Evolutionary conservation across 1,140 invertebrate genomes (phyloP).

Genomic region (Trichoplusia ni): DNA sequence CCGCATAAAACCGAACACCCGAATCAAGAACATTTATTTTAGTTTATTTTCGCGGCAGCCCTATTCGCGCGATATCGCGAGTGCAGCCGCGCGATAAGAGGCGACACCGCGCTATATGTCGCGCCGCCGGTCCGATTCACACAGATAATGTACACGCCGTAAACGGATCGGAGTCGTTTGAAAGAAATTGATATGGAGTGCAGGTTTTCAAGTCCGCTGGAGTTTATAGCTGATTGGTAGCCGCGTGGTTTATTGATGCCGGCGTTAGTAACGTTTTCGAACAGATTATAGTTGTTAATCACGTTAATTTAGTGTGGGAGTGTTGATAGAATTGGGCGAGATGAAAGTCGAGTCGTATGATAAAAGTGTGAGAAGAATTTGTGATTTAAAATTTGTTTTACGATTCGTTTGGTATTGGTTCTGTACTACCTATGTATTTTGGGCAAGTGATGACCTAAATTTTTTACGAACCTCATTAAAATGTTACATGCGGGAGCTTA

Average conservation of each 20-base stretch:
- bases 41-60: slow-evolving; percentile 18
- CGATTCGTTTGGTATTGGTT: no score
- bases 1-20: background rate
- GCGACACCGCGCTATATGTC: slow-evolving; percentile 14
- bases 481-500: no score
- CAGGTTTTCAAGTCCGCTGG: slow-evolving; percentile 4
- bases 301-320: no score
- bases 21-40: slow-evolving; percentile 24
- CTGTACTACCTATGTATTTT: no score
- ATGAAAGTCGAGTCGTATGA: no score
- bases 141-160: slow-evolving; percentile 20
- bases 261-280: background rate
- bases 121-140: slow-evolving; percentile 18
- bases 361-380: no score
- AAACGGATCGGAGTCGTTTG: slow-evolving; percentile 21
- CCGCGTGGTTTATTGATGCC: slow-evolving; percentile 13
- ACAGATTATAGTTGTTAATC: background rate
- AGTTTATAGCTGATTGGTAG: slow-evolving; percentile 8
- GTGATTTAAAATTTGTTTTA: no score
- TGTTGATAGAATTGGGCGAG: no score
- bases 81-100: slow-evolving; percentile 32
- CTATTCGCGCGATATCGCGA: slow-evolving; percentile 18
- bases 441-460: no score
- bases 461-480: no score
- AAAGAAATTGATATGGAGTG: slow-evolving; percentile 49